Conservation (phyloP, 2,797 vertebrate species). For the Vespertilio murinus region DNA sequence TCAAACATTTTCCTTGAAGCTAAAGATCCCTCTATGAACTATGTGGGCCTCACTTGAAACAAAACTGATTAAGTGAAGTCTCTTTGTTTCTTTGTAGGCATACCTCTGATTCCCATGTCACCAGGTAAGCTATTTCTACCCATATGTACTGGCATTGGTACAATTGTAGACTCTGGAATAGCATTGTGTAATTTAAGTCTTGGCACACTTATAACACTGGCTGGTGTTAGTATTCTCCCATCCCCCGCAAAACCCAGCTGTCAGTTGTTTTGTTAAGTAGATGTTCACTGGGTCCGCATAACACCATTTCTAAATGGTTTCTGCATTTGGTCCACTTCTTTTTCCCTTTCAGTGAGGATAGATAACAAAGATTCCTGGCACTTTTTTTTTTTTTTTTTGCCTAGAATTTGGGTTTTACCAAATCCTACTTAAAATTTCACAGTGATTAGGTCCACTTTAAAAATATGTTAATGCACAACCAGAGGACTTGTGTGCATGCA, state of each 20-base stretch:
- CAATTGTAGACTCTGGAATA: conserved; percentile 49
- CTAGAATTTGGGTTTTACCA: neutral
- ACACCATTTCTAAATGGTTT: neutral
- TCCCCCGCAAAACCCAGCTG: neutral
- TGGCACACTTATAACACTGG: neutral
- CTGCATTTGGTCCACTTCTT: neutral
- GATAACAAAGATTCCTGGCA: neutral
- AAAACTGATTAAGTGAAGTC: neutral
- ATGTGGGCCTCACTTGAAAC: neutral
- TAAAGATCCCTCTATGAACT: neutral
- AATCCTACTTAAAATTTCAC: neutral
- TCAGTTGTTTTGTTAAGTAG: neutral
- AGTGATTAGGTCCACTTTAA: neutral
- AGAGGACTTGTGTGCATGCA: too few relatives aligned
- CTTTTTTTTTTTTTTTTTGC: neutral
- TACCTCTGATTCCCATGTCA: conserved; percentile 78
- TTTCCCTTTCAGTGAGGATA: neutral
- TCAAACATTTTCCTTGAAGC: neutral
- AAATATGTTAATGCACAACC: neutral
- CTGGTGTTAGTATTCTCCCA: conserved; percentile 39
- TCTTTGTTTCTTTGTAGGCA: conserved; percentile 79
- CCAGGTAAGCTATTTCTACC: conserved; percentile 49
- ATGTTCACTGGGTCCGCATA: neutral
- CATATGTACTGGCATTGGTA: neutral
- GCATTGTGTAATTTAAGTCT: conserved; percentile 43